phyloP scores from a whole-genome alignment of 2,797 vertebrate genomes.

The Micromesistius poutassou region DNA sequence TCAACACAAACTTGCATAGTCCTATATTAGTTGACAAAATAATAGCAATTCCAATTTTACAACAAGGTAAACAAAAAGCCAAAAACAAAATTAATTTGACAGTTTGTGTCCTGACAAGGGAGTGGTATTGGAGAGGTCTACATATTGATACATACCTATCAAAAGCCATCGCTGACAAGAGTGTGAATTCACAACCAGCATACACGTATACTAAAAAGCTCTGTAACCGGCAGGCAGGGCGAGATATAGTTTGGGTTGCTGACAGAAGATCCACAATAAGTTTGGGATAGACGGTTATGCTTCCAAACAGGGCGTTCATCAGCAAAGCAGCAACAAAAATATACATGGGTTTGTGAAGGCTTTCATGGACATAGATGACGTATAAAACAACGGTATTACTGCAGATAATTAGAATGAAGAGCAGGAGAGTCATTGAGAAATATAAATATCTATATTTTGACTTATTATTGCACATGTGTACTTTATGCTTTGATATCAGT shows the following conservation, averaged over 20 bases:
- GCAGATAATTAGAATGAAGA: not conserved
- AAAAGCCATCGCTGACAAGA: not conserved
- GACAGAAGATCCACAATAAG: not conserved
- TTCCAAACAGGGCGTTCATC: not conserved
- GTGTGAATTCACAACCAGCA: not conserved
- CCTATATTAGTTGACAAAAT: not conserved
- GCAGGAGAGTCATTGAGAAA: not conserved
- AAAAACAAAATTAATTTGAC: conserved; percentile 28
- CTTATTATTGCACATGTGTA: not conserved
- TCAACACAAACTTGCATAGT: conserved; percentile 2
- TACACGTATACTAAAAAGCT: not conserved
- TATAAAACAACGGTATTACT: not conserved
- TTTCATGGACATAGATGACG: not conserved
- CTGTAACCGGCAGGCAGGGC: not conserved
- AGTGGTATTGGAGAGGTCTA: conserved; percentile 26
- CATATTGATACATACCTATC: conserved; percentile 29
- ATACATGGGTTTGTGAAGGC: not conserved
- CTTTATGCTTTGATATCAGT: not conserved
- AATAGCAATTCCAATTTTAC: conserved; percentile 1
- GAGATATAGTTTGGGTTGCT: not conserved
- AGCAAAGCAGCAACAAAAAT: not conserved
- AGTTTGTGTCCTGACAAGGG: conserved; percentile 12
- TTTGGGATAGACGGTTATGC: not conserved
- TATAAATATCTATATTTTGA: not conserved
- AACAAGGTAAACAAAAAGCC: conserved; percentile 19